Percentiles rank a stretch among this genome's conserved stretches.
Evolutionary conservation across 2,113 vertebrate genomes (phyloP).

Genomic region (Rhabdornis inornatus): DNA sequence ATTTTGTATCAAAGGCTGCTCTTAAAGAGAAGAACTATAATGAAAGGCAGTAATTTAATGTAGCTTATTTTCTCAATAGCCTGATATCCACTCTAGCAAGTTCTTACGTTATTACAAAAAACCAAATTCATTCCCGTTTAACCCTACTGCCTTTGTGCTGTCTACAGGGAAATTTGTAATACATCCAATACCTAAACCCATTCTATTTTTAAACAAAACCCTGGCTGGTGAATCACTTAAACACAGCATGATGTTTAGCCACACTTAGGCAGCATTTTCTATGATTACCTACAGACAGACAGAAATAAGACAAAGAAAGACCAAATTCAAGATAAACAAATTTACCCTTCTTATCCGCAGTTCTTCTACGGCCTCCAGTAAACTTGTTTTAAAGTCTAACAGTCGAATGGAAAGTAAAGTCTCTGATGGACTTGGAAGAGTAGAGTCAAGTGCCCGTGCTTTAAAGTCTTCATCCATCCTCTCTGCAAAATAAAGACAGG

Average conservation of each 20-base stretch:
- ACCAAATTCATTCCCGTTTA: background rate
- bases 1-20: background rate
- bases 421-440: conserved; percentile 71
- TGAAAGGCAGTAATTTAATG: background rate
- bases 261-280: background rate
- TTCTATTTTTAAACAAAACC: background rate
- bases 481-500: conserved; percentile 55
- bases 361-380: conserved; percentile 87
- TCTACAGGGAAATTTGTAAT: background rate
- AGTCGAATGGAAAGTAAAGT: conserved; percentile 81
- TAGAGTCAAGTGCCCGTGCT: conserved; percentile 4
- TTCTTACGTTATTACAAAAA: background rate
- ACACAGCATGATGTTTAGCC: background rate
- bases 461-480: conserved; percentile 67
- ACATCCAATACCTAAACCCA: background rate
- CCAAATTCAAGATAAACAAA: background rate
- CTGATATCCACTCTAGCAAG: background rate
- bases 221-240: background rate
- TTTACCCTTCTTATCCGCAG: conserved; percentile 88
- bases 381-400: conserved; percentile 86
- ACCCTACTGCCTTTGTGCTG: background rate
- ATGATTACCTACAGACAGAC: background rate
- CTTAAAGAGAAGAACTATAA: background rate
- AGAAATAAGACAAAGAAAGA: background rate
- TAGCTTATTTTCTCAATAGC: background rate